Conservation (phyloP, 2,888 invertebrate species). For the Limnephilus lunatus region DNA sequence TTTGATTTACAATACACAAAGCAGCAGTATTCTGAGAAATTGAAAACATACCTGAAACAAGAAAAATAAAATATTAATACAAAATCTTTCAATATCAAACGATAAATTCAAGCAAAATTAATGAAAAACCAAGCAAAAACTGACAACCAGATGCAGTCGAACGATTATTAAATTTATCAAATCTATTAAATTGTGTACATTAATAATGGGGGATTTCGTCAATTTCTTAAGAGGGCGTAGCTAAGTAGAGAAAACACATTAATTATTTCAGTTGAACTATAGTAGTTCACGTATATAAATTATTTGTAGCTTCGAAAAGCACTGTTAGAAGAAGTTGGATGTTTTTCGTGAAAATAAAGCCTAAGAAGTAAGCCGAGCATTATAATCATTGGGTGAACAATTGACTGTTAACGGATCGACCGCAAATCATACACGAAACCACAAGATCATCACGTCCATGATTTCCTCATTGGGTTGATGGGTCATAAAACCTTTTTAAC, state of each 20-base stretch:
- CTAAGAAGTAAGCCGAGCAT: too few species aligned
- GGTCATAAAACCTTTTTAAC: not conserved
- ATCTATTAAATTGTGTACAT: too few species aligned
- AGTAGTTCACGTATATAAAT: too few species aligned
- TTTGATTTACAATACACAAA: not conserved
- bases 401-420: not conserved
- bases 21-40: not conserved
- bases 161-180: too few species aligned
- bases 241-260: too few species aligned
- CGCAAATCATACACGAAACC: slow-evolving; percentile 9
- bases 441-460: not conserved
- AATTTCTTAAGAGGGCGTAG: not conserved
- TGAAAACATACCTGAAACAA: not conserved
- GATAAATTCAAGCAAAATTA: not conserved
- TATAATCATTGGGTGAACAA: too few species aligned
- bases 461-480: not conserved
- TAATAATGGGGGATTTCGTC: too few species aligned
- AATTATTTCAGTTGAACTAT: too few species aligned
- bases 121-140: not conserved
- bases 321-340: too few species aligned
- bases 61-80: not conserved
- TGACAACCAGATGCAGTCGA: too few species aligned
- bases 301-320: too few species aligned
- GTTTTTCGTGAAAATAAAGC: too few species aligned
- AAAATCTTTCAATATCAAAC: not conserved